Conservation (phyloP, 2,797 vertebrate genomes). For the Darevskia mixta region DNA sequence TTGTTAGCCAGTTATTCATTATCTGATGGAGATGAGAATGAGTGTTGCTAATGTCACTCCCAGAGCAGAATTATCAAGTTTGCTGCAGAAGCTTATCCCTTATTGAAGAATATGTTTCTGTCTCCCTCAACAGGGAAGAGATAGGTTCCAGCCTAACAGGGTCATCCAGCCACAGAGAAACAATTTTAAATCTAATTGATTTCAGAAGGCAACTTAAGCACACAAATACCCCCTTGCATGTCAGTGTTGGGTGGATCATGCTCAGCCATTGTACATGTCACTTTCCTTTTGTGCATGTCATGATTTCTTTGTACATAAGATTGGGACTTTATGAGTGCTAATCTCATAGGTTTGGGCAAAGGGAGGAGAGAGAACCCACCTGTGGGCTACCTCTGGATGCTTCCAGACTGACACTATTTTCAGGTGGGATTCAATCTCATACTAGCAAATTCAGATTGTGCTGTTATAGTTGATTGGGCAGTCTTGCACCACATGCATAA, state of each 20-base stretch:
- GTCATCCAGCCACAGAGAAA: background rate
- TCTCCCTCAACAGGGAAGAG: background rate
- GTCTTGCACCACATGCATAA: background rate
- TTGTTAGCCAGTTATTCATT: background rate
- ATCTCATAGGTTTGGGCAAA: background rate
- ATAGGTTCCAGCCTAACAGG: too few species aligned
- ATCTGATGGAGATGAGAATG: constrained; percentile 1
- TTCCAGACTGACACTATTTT: too few species aligned
- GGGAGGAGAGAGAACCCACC: background rate
- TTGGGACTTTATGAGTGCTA: background rate
- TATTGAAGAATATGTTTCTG: background rate
- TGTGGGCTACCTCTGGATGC: background rate
- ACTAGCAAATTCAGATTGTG: too few species aligned
- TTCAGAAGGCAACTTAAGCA: background rate
- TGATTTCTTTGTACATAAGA: background rate
- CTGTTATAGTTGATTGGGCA: too few species aligned
- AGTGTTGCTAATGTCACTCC: constrained; percentile 11
- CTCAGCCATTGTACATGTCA: background rate
- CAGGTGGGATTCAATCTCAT: too few species aligned
- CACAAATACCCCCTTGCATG: background rate
- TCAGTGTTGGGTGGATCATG: background rate
- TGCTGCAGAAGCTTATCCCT: background rate
- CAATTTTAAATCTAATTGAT: background rate
- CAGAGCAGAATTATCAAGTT: background rate
- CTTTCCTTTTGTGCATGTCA: background rate